Evolutionary conservation across 2,797 vertebrate genomes (phyloP).

Genomic region (Basileuterus tristriatus): DNA sequence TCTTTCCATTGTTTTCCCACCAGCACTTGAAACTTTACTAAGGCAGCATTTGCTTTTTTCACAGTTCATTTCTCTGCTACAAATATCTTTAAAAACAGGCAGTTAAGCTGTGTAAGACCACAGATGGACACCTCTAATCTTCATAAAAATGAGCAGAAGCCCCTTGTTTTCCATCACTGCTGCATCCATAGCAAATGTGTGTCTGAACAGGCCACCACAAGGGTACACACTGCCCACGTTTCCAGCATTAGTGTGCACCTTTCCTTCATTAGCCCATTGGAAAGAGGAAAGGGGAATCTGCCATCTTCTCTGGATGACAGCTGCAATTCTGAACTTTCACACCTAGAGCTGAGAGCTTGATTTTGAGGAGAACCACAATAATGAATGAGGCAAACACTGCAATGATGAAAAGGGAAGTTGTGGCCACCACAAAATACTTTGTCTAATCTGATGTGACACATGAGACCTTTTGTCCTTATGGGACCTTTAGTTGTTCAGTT

Average conservation of each 20-base stretch:
- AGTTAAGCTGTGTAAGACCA: not conserved
- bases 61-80: not conserved
- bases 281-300: not conserved
- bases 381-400: not conserved
- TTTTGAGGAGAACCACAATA: not conserved
- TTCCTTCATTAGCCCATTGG: not conserved
- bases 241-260: not conserved
- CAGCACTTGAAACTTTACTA: not conserved
- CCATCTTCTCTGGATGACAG: not conserved
- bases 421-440: not conserved
- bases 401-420: not conserved
- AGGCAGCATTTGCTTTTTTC: not conserved
- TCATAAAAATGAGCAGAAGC: not conserved
- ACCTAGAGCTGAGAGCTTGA: not conserved
- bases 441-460: not conserved
- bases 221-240: fast-evolving
- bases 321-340: not conserved
- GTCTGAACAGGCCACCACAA: not conserved
- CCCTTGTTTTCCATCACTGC: not conserved
- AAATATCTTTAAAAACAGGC: not conserved
- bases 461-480: not conserved
- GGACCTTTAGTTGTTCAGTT: not conserved
- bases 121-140: not conserved
- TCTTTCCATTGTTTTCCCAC: not conserved
- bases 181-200: not conserved